Percentiles rank a stretch among this genome's conserved stretches.
Evolutionary conservation across 2,888 invertebrate species (phyloP).

Genomic region (Amphipyra tragopoginis): DNA sequence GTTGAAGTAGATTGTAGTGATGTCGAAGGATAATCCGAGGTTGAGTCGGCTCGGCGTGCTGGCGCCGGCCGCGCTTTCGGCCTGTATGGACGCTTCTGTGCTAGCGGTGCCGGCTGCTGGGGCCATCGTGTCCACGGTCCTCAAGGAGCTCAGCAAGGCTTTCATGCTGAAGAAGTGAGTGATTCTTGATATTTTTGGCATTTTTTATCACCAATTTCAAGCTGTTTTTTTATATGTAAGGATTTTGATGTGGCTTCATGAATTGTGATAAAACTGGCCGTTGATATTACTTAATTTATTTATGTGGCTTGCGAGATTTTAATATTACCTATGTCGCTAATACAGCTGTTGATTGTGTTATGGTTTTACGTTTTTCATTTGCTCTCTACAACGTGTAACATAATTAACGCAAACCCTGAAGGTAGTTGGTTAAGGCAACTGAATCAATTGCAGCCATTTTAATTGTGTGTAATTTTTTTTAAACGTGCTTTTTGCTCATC

Average conservation of each 20-base stretch:
- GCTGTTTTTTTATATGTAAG: not conserved
- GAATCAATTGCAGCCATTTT: no score
- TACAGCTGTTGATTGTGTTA: no score
- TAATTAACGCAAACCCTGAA: no score
- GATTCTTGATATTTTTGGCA: not conserved
- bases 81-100: conserved; percentile 86
- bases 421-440: no score
- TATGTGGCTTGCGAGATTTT: conserved; percentile 14
- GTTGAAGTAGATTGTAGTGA: conserved; percentile 64
- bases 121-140: conserved; percentile 85
- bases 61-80: conserved; percentile 84
- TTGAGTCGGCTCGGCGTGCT: conserved; percentile 82
- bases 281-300: not conserved
- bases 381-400: not conserved
- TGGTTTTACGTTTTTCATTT: not conserved
- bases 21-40: conserved; percentile 79
- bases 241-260: not conserved
- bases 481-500: no score
- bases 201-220: not conserved
- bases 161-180: conserved; percentile 88
- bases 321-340: not conserved
- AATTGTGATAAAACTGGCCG: not conserved
- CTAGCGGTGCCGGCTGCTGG: conserved; percentile 86
- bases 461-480: no score
- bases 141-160: conserved; percentile 86